Evolutionary conservation across 1,140 invertebrate species (phyloP), one percentile per base, ranked within the genome.

Genomic region (Lasioglossum albipes): DNA sequence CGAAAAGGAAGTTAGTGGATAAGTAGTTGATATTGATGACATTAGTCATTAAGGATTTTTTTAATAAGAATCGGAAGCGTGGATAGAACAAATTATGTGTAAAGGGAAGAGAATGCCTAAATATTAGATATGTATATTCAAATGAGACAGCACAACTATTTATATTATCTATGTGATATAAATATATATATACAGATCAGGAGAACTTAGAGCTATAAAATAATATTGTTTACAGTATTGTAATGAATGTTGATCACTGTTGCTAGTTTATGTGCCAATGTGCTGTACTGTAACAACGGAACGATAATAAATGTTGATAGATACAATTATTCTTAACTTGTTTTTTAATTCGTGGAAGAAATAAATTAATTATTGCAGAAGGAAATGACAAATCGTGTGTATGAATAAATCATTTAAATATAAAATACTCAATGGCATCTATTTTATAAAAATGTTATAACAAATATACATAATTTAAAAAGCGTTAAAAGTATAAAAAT

Each of bases 171-270:
- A 74, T 76, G 86, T 69, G 70, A 81, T 87, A 85, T 89, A 79
- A 78, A 83, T 79, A 84, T 84, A 74, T 82, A 81, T 57, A 83
- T 45, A 78, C 69, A 80, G 78, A 80, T 69, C 54, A 69, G 57
- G 82, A 88, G 62, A 67, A 79, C 65, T 80, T 85, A 89, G 77
- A 71, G 65, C 83, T 84, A 69, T 85, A 85, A 87, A 59, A 75
- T 75, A 65, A 82, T 78, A 74, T 84, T 87, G 86, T 90, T 89
- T 88, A 88, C 82, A 82, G 84, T 86, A 84, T 75, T 87, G 89
- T 90, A 89, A 90, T 91, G 85, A 90, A 91, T 89, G 89, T 90
- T 91, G 88, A 90, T 90, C 66, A 90, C 87, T 91, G 89, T 91
- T 91, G 89, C 84, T 90, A 90, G 89, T 91, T 90, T 89, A 91